Evolutionary conservation across 1,140 invertebrate species (phyloP).

Genomic region (Drosophila persimilis): DNA sequence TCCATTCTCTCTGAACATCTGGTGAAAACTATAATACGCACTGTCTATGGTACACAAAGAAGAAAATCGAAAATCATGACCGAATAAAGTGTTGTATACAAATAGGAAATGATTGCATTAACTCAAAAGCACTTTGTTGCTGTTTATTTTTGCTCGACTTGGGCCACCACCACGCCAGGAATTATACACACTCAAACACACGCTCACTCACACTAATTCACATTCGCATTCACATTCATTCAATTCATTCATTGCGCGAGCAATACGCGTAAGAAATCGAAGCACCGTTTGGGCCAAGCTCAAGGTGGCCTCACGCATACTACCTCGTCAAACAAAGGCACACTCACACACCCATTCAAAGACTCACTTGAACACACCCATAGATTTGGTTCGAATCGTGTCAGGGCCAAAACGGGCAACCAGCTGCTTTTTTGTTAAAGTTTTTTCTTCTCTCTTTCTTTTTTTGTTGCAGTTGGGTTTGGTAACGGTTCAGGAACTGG

Average conservation of each 20-base stretch:
- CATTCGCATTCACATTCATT: conserved; percentile 37
- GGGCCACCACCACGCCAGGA: conserved; percentile 1
- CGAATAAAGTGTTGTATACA: conserved; percentile 41
- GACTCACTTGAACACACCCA: conserved; percentile 8
- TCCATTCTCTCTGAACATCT: too few relatives aligned
- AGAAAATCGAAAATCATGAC: conserved; percentile 33
- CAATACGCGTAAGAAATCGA: conserved; percentile 60
- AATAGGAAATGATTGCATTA: conserved; percentile 64
- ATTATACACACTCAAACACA: not conserved
- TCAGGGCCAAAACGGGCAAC: conserved; percentile 49
- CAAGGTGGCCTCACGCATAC: conserved; percentile 38
- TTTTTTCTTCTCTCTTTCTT: conserved; percentile 1
- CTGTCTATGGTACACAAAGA: too few relatives aligned
- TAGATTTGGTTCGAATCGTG: conserved; percentile 56
- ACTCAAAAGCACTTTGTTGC: conserved; percentile 39
- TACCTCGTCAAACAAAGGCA: conserved; percentile 1
- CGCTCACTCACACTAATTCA: not conserved
- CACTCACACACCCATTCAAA: conserved; percentile 5
- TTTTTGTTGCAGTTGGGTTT: conserved; percentile 32
- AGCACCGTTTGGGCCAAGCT: conserved; percentile 38
- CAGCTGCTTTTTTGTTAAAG: conserved; percentile 35
- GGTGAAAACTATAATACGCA: too few relatives aligned
- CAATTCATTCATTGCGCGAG: conserved; percentile 48
- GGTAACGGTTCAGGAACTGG: conserved; percentile 49
- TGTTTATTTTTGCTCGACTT: conserved; percentile 9